Evolutionary conservation across 2,113 vertebrate genomes (phyloP).

Genomic region (Seriola quinqueradiata): DNA sequence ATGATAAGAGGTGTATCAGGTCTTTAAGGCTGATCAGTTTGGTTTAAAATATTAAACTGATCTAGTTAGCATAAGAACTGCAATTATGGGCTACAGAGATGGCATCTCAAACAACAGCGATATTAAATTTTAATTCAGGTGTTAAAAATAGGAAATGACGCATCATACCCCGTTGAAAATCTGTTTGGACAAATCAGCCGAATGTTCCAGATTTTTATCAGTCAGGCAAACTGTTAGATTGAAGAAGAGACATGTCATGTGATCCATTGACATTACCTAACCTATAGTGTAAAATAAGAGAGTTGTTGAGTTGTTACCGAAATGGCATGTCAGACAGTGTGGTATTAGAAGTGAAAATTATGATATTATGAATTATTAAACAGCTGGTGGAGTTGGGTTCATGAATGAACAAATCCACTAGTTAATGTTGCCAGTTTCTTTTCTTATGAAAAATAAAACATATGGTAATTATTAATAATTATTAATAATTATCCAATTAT

Average conservation of each 20-base stretch:
- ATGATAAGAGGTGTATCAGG: not conserved
- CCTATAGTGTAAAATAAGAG: not conserved
- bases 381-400: not conserved
- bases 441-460: not conserved
- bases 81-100: not conserved
- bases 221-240: not conserved
- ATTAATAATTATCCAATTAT: too few relatives aligned
- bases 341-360: not conserved
- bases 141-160: not conserved
- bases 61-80: not conserved
- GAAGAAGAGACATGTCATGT: not conserved
- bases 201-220: not conserved
- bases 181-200: not conserved
- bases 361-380: not conserved
- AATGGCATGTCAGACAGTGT: not conserved
- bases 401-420: too few relatives aligned
- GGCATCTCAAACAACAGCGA: too few relatives aligned
- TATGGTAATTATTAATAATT: too few relatives aligned
- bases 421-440: not conserved
- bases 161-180: not conserved
- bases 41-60: not conserved
- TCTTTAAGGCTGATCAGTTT: too few relatives aligned
- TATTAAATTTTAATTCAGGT: not conserved
- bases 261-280: not conserved
- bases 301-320: not conserved